Evolutionary conservation across 2,888 invertebrate genomes (phyloP).

Genomic region (Allygus modestus): DNA sequence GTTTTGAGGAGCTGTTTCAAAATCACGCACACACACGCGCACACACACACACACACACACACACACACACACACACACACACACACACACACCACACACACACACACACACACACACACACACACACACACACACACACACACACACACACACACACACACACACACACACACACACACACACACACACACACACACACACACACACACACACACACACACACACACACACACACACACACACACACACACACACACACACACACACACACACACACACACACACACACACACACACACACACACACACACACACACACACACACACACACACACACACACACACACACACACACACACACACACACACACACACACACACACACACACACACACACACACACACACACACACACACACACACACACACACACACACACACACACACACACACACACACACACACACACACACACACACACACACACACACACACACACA

Average conservation of each 20-base stretch:
- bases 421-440: constrained; percentile 9
- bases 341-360: constrained; percentile 9
- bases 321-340: constrained; percentile 9
- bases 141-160: constrained; percentile 9
- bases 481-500: constrained; percentile 9
- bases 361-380: constrained; percentile 9
- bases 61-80: neutral
- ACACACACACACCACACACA: neutral
- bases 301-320: constrained; percentile 9
- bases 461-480: constrained; percentile 9
- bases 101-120: neutral
- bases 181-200: constrained; percentile 9
- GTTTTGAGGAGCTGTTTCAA: too few relatives aligned
- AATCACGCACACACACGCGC: too few relatives aligned
- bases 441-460: constrained; percentile 9
- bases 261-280: constrained; percentile 9
- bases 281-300: constrained; percentile 9
- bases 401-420: constrained; percentile 9
- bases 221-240: constrained; percentile 9
- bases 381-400: constrained; percentile 9
- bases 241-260: constrained; percentile 9
- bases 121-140: constrained; percentile 9
- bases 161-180: constrained; percentile 9
- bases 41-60: too few relatives aligned
- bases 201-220: constrained; percentile 9